Evolutionary conservation across 1,140 invertebrate species (phyloP), one percentile per base, ranked within the genome.

Genomic region (Mizuhopecten yessoensis): DNA sequence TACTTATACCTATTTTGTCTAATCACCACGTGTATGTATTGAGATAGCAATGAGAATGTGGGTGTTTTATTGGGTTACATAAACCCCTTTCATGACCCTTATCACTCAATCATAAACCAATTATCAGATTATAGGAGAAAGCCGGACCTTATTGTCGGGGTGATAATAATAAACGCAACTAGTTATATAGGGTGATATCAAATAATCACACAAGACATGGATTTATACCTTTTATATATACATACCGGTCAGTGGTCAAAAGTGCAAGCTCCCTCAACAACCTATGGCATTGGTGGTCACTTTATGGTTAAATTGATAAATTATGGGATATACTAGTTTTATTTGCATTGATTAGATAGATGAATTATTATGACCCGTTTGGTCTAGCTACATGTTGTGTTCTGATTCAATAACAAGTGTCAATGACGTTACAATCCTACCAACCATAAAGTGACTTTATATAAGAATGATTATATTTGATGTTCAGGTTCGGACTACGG

Each of bases 111-210:
- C 57, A 75, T 75, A 75, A 75, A 75, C 57, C 57, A 75, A 75
- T 75, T 75, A n/a, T 75, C 57, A 75, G 57, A 23, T 75, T 29
- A 75, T 75, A 75, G 57, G 57, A 75, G 57, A 75, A 75, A 75
- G 57, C 57, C 57, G 57, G 57, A 29, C 57, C 57, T 75, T 29
- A 75, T 75, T 75, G 57, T 75, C 23, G 23, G 57, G 57, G 57
- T 75, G 57, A 75, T 75, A 75, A 29, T 75, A 75, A 75, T 75
- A 75, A 75, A 75, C 57, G 57, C 23, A 75, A 75, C n/a, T 75
- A 75, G 29, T 75, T 75, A 75, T 75, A 45, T 1, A 23, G 57
- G 57, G 57, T n/a, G 57, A 75, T 75, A 75, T 29, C 57, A 75
- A 75, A 75, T 75, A 75, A 75, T 75, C 57, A 75, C 57, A 75